Percentiles rank a stretch among this genome's conserved stretches.
Evolutionary conservation across 2,113 vertebrate genomes (phyloP).

Genomic region (Brevimyrus niger): DNA sequence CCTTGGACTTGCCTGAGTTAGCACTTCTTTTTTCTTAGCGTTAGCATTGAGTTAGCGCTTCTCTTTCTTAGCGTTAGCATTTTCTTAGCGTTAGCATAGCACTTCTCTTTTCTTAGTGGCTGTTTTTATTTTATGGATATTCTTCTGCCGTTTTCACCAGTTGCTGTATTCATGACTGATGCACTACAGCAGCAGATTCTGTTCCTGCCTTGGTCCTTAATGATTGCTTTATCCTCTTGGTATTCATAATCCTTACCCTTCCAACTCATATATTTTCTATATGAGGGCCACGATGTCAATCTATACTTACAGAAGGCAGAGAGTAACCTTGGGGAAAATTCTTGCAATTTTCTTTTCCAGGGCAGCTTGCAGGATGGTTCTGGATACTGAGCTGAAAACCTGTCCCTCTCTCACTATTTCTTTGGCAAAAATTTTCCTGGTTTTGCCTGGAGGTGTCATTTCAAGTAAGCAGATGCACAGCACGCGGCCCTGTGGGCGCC

Average conservation of each 20-base stretch:
- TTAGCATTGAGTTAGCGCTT: slow-evolving; percentile 9
- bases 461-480: background rate
- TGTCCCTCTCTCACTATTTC: background rate
- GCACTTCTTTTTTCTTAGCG: background rate
- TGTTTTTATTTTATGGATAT: background rate
- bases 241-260: background rate
- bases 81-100: background rate
- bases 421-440: background rate
- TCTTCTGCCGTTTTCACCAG: background rate
- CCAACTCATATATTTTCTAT: background rate
- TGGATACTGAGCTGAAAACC: background rate
- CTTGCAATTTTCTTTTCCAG: background rate
- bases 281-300: background rate
- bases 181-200: background rate
- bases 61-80: background rate
- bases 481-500: too few species aligned
- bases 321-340: background rate
- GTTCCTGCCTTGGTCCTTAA: background rate
- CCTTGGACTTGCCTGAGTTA: slow-evolving; percentile 24
- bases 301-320: background rate
- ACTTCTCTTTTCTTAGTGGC: background rate
- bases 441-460: background rate
- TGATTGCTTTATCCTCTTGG: background rate
- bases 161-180: background rate
- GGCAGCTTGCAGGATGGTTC: background rate